Evolutionary conservation across 2,888 invertebrate genomes (phyloP), one percentile per base, ranked within the genome.

Genomic region (Tachina fera): DNA sequence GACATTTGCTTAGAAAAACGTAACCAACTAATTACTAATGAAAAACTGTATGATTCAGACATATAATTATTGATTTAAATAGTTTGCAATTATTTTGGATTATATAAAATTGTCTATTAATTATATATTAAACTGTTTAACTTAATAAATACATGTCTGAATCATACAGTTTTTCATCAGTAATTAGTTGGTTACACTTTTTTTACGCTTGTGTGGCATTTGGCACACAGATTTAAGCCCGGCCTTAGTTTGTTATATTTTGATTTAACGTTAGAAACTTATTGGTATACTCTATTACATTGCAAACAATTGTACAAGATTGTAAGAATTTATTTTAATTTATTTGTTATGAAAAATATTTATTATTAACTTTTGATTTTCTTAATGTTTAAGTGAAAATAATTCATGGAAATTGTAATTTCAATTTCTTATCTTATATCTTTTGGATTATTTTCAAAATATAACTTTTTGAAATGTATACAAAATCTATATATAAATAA

Each of bases 391-490:
- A 53, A 70, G 47, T 68, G 11, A 51, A 47, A 61, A 68, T 60
- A 60, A 19, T 61, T 65, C 47, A 56, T 51, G 75, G 16, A 58
- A 60, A 56, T 76, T 67, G 51, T 61, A 78, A 43, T 58, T 85
- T 67, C 3, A 79, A 83, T 86, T 86, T 67, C 75, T 75, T 82
- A 9, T n/a, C n/a, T n/a, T n/a, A n/a, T n/a, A 39, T 81, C 75
- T 72, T 86, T 72, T 53, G n/a, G 4, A 53, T 83, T 83, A 74
- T 60, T 78, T 83, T 79, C 75, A 68, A 82, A 80, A 83, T 86
- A 83, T 76, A 86, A 86, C 79, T 83, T 86, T 86, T 86, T 86
- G 86, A 86, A 86, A 86, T 72, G 67, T 86, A 86, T 86, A 86
- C 86, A 86, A 80, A 80, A 86, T 47, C 71, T 72, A 83, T 79